Evolutionary conservation across 2,113 vertebrate species (phyloP).

Genomic region (Neodontobutis hainanensis): DNA sequence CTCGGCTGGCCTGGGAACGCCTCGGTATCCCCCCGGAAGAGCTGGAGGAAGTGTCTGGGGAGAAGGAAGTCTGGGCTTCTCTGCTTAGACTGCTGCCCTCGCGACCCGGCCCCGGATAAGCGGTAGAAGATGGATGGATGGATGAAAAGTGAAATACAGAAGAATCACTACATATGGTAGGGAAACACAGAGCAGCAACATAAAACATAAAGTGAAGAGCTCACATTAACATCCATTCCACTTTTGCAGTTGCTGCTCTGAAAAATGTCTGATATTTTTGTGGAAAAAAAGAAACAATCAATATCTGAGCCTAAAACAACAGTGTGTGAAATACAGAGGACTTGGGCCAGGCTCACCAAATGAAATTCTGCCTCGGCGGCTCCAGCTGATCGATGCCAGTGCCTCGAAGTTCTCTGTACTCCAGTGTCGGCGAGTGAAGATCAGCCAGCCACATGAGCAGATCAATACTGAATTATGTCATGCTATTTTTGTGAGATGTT

Average conservation of each 20-base stretch:
- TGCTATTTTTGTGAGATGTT: slow-evolving; percentile 71
- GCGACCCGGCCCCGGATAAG: no score
- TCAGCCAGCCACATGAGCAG: slow-evolving; percentile 48
- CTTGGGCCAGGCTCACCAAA: slow-evolving; percentile 51
- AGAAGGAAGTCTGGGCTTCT: no score
- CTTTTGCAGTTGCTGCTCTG: not conserved
- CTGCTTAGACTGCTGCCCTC: no score
- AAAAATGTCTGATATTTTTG: slow-evolving; percentile 42
- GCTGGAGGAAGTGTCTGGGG: no score
- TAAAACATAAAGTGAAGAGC: not conserved
- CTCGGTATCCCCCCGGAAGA: no score
- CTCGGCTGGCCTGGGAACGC: no score
- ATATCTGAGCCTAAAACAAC: slow-evolving; percentile 62
- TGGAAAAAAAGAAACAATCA: slow-evolving; percentile 36
- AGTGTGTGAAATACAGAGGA: slow-evolving; percentile 38
- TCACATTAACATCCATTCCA: slow-evolving; percentile 12
- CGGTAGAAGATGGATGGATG: no score
- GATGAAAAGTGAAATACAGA: not conserved
- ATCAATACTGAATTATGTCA: slow-evolving; percentile 81
- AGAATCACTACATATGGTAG: not conserved
- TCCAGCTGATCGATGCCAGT: slow-evolving; percentile 67
- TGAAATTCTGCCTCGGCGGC: slow-evolving; percentile 51
- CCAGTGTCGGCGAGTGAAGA: slow-evolving; percentile 65
- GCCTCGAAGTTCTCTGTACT: slow-evolving; percentile 55
- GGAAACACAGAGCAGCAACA: no score